A percentile compares a stretch with the other conserved stretches of the same genome.
These are phyloP conservation scores for Phyllotreta striolata DNA, from an alignment of 2,888 invertebrate species.

Conservation along the genomic window DNA sequence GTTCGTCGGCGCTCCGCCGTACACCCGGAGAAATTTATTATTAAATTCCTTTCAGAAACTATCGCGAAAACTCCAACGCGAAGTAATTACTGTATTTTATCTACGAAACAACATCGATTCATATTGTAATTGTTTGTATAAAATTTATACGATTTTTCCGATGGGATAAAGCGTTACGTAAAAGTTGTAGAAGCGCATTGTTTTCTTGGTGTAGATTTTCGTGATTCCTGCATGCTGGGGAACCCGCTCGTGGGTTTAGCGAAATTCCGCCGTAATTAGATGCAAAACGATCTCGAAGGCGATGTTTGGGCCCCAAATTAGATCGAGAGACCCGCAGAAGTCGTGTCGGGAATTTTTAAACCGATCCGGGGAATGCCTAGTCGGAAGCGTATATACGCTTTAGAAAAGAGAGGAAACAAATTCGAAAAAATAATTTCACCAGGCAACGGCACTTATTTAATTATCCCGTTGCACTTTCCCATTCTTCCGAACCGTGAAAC, in stretches of 20 bases:
- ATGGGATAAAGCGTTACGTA: too few species aligned
- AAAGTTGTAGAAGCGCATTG: background rate
- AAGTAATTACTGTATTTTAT: too few species aligned
- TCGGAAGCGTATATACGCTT: background rate
- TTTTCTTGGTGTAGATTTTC: slow-evolving; percentile 4
- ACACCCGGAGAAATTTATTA: slow-evolving; percentile 4
- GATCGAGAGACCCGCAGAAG: slow-evolving; percentile 44
- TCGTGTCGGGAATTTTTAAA: slow-evolving; percentile 45
- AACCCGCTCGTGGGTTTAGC: slow-evolving; percentile 9
- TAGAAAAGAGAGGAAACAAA: background rate
- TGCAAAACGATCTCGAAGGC: slow-evolving; percentile 35
- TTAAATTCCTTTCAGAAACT: too few species aligned
- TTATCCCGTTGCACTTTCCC: background rate
- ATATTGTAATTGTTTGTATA: too few species aligned
- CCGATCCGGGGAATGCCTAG: slow-evolving; percentile 8
- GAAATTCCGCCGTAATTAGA: slow-evolving; percentile 27
- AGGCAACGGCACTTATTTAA: too few species aligned
- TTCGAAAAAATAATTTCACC: background rate
- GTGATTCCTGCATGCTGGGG: slow-evolving; percentile 10
- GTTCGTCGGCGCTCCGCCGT: background rate
- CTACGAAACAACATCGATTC: too few species aligned
- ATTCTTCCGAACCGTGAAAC: background rate
- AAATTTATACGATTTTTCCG: too few species aligned
- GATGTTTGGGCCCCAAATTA: slow-evolving; percentile 38
- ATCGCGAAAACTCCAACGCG: too few species aligned